Base-by-base conservation (phyloP, 2,113 vertebrate genomes). In the Ammospiza caudacuta region DNA sequence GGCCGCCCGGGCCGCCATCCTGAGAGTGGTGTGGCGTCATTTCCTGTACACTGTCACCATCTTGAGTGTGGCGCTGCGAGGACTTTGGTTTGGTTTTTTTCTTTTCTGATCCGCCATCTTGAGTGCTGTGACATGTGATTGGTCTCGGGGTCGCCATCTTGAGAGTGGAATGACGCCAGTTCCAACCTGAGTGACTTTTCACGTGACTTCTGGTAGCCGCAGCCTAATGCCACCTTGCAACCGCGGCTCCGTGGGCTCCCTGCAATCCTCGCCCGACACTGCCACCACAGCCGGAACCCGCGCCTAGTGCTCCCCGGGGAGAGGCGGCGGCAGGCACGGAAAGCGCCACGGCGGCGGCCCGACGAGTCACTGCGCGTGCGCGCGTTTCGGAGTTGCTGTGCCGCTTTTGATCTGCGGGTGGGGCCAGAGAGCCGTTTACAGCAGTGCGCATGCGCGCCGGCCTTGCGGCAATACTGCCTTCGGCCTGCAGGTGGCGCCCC, bases 351-450 rank as follows among this genome's bases (percentile, higher is more conserved):
- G 77, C 27, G 5, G 52, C 16, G 5, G 11, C 5, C 27, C 5
- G 22, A 3, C 2, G 4, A 4, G 0, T 4, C 43, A 68, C 52
- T 58, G 78, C 52, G 78, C 63, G 0, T 58, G 52, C 28, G 52
- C 52, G 5, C 8, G 3, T 4, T 3, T 1, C 19, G 6, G 2
- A 5, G 7, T 1, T 4, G 29, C 54, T 18, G 44, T 8, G 1
- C 44, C 37, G 24, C 31, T 2, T 2, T 1, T 3, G 3, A 10
- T 21, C 80, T 3, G 55, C 37, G 5, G 46, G 46, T 2, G 31
- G 1, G 4, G 54, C 9, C 13, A 4, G 28, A 10, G 18, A 14
- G 11, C 18, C 3, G 18, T 11, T 11, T 0, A 2, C 0, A 1
- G 0, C 25, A 12, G 1, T 15, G 37, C 55, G 66, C 67, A 24